Percentiles rank a stretch among this genome's conserved stretches.
phyloP scores from a whole-genome alignment of 2,113 vertebrate genomes.

The Sylvia atricapilla region DNA sequence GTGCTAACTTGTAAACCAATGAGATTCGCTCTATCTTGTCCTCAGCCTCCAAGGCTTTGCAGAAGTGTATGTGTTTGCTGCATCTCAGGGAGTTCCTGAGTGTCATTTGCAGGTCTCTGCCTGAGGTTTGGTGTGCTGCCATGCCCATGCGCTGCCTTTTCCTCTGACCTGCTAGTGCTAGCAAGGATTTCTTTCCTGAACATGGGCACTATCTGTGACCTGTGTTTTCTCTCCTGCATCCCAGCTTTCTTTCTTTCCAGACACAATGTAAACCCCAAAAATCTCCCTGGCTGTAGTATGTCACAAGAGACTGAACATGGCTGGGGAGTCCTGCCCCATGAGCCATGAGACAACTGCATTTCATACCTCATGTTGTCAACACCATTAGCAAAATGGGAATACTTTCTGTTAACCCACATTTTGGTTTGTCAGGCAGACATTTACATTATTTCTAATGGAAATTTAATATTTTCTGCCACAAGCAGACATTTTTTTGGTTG shows the following conservation, averaged over 20 bases:
- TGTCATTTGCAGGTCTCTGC: background rate
- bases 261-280: background rate
- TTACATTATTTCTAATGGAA: background rate
- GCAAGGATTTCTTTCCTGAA: background rate
- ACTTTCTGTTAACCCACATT: background rate
- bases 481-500: background rate
- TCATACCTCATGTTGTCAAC: background rate
- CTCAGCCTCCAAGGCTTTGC: background rate
- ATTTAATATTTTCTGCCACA: background rate
- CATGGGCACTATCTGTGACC: rapidly evolving
- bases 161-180: background rate
- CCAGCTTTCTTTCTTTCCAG: background rate
- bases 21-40: background rate
- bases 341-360: background rate
- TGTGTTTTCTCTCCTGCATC: background rate
- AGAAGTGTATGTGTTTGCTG: background rate
- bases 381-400: background rate
- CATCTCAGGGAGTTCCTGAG: background rate
- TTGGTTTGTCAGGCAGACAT: background rate
- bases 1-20: background rate
- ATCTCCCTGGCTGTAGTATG: background rate
- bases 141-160: background rate
- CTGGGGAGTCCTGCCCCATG: background rate
- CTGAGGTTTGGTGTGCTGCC: background rate
- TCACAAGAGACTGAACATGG: background rate